Evolutionary conservation across 1,140 invertebrate species (phyloP), one percentile per base, ranked within the genome.

Genomic region (Drosophila lowei): DNA sequence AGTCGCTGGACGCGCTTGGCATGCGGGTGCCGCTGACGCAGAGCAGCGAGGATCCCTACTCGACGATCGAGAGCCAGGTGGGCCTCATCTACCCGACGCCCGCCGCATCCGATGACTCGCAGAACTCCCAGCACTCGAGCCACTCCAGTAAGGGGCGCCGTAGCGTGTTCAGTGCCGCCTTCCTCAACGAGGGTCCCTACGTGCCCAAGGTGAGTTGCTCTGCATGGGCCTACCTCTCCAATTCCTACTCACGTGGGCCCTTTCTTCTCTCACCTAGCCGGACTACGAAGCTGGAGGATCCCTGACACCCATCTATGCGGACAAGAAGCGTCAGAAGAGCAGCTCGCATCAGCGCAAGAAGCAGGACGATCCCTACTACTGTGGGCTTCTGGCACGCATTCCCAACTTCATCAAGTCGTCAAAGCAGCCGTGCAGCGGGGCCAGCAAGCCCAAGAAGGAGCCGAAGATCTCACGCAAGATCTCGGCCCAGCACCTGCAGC

Each of bases 281-380:
- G 90, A 91, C 70, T 91, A 91, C 43, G 90, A 91, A 41, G 62
- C 62, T 25, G 66, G 64, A 4, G 53, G 62, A 2, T 60, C 78
- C 1, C 11, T 86, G 62, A 23, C 70, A 11, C 89, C 89, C 6
- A 70, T 90, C 15, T 76, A 85, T 55, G 55, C 75, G 16, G 77
- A 79, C 43, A 91, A 91, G 56, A 91, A 90, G 50, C 79, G 75
- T 2, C 62, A 67, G 6, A 88, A 88, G 61, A 80, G 68, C 55
- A 86, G 49, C 16, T 15, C 62, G 30, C 83, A 80, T 34, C 79
- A 86, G 59, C 86, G 90, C 15, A 91, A 91, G 42, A 96, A 91
- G 53, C 90, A 91, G 60, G 96, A 97, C 86, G 96, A 97, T 91
- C 96, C 96, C 5, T 96, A 97, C 90, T 97, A 97, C 79, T 96